Percentiles rank a stretch among this genome's conserved stretches.
phyloP scores from a whole-genome alignment of 2,888 invertebrate species.

The Drosophila borealis region DNA sequence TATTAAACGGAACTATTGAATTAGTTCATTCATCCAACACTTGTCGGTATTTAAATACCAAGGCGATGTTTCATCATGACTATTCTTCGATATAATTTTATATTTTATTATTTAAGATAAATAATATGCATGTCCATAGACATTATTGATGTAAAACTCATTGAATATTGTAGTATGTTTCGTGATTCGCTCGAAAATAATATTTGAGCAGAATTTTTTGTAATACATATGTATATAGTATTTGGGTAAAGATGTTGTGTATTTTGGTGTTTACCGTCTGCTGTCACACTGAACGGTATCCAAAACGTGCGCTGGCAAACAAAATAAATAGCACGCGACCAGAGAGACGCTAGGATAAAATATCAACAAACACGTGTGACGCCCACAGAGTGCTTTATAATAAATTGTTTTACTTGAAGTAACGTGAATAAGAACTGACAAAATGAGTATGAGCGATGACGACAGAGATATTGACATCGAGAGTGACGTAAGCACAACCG shows the following conservation, averaged over 20 bases:
- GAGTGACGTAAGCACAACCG: conserved; percentile 92
- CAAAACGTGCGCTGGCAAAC: conserved; percentile 62
- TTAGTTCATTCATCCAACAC: no score
- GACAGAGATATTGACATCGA: conserved; percentile 97
- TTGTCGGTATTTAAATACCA: conserved; percentile 7
- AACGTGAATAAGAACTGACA: neutral
- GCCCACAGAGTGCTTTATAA: neutral
- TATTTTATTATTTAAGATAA: neutral
- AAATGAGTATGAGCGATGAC: conserved; percentile 93
- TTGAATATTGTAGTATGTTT: neutral
- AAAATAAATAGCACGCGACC: conserved; percentile 36
- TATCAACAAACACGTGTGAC: conserved; percentile 12
- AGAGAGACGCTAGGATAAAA: conserved; percentile 11
- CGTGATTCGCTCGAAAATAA: no score
- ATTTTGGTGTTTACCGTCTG: conserved; percentile 8
- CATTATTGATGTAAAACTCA: neutral
- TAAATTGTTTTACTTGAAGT: neutral
- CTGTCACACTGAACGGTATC: conserved; percentile 23
- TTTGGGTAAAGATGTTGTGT: neutral
- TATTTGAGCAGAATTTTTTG: no score
- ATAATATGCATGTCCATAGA: neutral
- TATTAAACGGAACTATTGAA: neutral
- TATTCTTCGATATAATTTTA: neutral
- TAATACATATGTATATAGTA: neutral
- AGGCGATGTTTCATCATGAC: neutral